These are phyloP conservation scores for Trichogramma pretiosum DNA, from an alignment of 1,140 invertebrate species.

Conservation along the genomic window DNA sequence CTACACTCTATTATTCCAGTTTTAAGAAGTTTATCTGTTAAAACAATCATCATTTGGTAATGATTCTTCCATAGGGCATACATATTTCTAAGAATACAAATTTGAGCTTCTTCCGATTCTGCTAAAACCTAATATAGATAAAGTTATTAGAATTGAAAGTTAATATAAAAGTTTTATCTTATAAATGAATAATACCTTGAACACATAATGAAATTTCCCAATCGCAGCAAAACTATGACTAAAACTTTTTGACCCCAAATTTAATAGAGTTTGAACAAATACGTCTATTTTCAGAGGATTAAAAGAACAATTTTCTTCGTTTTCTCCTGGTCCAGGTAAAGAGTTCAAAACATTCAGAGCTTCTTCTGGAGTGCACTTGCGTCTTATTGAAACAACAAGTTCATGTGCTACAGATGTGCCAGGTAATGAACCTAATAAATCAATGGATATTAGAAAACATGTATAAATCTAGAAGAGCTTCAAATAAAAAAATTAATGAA, in stretches of 20 bases:
- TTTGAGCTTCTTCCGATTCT: slow-evolving; percentile 91
- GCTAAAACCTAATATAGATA: slow-evolving; percentile 59
- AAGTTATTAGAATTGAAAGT: background rate
- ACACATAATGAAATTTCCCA: slow-evolving; percentile 90
- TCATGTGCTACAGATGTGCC: slow-evolving; percentile 77
- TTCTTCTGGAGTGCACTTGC: slow-evolving; percentile 84
- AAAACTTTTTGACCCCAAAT: slow-evolving; percentile 92
- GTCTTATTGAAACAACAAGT: slow-evolving; percentile 74
- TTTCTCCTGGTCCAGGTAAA: slow-evolving; percentile 68
- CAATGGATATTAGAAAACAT: background rate
- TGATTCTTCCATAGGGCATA: slow-evolving; percentile 91
- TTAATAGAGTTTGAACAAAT: slow-evolving; percentile 89
- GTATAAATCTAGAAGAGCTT: background rate
- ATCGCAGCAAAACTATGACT: slow-evolving; percentile 97
- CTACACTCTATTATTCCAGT: slow-evolving; percentile 95
- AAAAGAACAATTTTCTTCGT: slow-evolving; percentile 59
- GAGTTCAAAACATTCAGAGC: slow-evolving; percentile 82
- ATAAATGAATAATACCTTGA: slow-evolving; percentile 58
- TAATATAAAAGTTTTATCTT: slow-evolving; percentile 4
- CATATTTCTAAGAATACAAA: slow-evolving; percentile 86
- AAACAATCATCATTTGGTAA: slow-evolving; percentile 92
- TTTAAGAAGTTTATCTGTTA: slow-evolving; percentile 95
- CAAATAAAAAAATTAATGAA: slow-evolving; percentile 1
- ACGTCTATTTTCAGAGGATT: slow-evolving; percentile 94
- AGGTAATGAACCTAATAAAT: slow-evolving; percentile 59